A percentile compares a stretch with the other conserved stretches of the same genome.
phyloP scores from a whole-genome alignment of 1,140 invertebrate genomes.

The Apis dorsata region DNA sequence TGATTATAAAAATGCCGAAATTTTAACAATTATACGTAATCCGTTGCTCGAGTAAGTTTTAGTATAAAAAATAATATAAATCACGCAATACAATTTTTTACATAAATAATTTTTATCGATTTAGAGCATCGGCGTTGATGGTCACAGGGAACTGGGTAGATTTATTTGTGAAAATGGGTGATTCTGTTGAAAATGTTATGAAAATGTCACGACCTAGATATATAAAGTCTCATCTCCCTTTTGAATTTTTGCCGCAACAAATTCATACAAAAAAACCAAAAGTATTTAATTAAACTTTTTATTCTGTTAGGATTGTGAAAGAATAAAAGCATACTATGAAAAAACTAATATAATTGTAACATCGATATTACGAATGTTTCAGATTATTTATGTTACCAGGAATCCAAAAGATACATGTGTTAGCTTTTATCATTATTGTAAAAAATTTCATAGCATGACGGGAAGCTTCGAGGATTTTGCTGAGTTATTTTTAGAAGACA shows the following conservation, averaged over 20 bases:
- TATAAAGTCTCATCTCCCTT: conserved; percentile 90
- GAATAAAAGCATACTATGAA: background rate
- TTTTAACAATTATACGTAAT: conserved; percentile 82
- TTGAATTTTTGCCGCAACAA: conserved; percentile 85
- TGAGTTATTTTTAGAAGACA: conserved; percentile 87
- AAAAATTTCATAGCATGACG: conserved; percentile 85
- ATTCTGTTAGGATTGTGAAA: too few relatives aligned
- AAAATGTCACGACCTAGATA: conserved; percentile 86
- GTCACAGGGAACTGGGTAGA: conserved; percentile 76
- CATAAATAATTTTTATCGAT: conserved; percentile 2
- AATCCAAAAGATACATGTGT: conserved; percentile 97
- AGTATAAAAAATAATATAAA: background rate
- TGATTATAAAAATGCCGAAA: conserved; percentile 87
- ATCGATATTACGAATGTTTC: background rate
- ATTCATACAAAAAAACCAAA: conserved; percentile 87
- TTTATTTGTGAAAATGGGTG: conserved; percentile 78
- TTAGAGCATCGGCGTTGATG: conserved; percentile 78
- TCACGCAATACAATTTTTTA: background rate
- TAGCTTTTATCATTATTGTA: conserved; percentile 93
- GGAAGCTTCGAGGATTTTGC: conserved; percentile 91
- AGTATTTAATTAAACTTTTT: conserved; percentile 72
- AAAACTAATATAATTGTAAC: background rate
- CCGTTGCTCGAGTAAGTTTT: conserved; percentile 82
- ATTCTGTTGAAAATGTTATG: conserved; percentile 86
- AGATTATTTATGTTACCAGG: conserved; percentile 94